Base-by-base conservation (phyloP, 2,888 invertebrate genomes). In the Oscheius myriophilus region DNA sequence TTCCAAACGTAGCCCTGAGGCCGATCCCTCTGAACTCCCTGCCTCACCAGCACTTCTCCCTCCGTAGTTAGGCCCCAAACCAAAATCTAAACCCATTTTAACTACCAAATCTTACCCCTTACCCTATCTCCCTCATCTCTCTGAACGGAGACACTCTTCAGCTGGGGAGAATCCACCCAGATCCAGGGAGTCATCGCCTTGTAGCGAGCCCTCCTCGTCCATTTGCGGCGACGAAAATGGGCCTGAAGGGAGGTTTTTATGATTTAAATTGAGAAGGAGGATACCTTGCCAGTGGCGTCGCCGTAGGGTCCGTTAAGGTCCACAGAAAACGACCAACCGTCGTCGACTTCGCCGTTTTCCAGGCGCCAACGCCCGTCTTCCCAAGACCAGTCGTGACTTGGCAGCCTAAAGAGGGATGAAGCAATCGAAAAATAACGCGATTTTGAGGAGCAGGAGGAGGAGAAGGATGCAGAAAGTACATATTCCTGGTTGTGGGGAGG, bases 191-290 rank as follows among this genome's bases (percentile, higher is more conserved):
- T 67, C 45, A 66, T 65, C 12, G 49, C 66, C 11, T 23, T 45
- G 52, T 53, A 75, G 11, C 54, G 64, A 16, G 78, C 78, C 21
- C 55, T 61, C 3, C 78, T 51, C 9, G 16, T 61, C 72, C 75
- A 71, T 7, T 58, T 43, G 49, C 78, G 61, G 41, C 72, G 42
- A 6, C 78, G 67, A 25, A 61, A 67, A 16, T 25, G 41, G 33
- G 23, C 53, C 52, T 53, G 21, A 42, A 49, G 23, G 2, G 26
- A 18, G 21, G 16, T 21, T 57, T n/a, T 52, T n/a, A n/a, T n/a
- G n/a, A n/a, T n/a, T n/a, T n/a, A n/a, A n/a, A n/a, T n/a, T n/a
- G n/a, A n/a, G n/a, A n/a, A 33, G 9, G 9, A 6, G 9, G 33
- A 6, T 3, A 33, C 33, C 33, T 33, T 33, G 3, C 33, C 33